A percentile compares a stretch with the other conserved stretches of the same genome.
Conservation (phyloP, 1,140 invertebrate genomes). For the Solenopsis invicta region DNA sequence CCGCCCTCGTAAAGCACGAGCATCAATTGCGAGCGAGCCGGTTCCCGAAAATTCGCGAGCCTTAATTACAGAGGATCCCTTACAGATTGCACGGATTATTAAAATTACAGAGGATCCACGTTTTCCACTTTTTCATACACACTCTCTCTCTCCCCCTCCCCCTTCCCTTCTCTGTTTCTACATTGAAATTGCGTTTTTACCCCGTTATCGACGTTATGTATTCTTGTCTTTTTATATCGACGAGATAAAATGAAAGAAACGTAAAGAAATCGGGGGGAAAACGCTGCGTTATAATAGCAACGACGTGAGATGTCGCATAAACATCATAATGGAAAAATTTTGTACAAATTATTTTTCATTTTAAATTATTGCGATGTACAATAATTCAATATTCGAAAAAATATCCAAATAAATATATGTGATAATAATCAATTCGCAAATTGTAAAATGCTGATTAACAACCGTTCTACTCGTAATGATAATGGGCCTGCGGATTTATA, state of each 20-base stretch:
- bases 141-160: not conserved
- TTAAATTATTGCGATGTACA: not conserved
- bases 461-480: constrained; percentile 23
- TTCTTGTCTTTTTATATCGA: not conserved
- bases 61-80: constrained; percentile 65
- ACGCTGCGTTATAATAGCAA: not conserved
- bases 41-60: constrained; percentile 47
- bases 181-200: not conserved
- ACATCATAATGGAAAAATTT: not conserved
- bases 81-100: constrained; percentile 38
- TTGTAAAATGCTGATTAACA: constrained; percentile 14
- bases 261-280: not conserved
- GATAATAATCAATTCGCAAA: not conserved
- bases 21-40: constrained; percentile 4
- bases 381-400: not conserved
- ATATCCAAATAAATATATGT: not conserved
- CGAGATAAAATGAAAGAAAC: not conserved
- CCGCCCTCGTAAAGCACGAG: constrained; percentile 20
- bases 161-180: not conserved
- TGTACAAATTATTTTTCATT: not conserved
- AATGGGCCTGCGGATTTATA: constrained; percentile 39
- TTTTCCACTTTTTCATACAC: not conserved
- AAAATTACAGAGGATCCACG: constrained; percentile 13
- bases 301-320: not conserved
- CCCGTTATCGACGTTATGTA: not conserved